These are phyloP conservation scores for Bilobella aurantiaca DNA, from an alignment of 1,140 invertebrate genomes.

Conservation along the genomic window DNA sequence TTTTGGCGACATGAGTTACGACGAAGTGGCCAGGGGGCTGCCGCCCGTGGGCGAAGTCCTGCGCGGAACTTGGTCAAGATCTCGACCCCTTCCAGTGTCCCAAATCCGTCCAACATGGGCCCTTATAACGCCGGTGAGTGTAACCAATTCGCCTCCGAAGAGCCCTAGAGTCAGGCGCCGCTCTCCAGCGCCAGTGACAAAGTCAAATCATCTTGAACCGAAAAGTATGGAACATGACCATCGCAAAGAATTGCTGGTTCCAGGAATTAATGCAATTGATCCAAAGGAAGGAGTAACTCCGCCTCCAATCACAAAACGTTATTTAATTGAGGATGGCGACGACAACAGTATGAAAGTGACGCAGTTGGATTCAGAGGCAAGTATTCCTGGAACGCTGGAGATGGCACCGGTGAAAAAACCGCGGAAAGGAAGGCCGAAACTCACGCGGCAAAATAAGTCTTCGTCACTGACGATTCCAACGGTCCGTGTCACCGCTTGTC, in stretches of 20 bases:
- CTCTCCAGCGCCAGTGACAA: too few species aligned
- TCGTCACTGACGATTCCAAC: not conserved
- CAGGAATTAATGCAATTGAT: not conserved
- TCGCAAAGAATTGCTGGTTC: not conserved
- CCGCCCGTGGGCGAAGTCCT: not conserved
- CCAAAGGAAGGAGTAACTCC: not conserved
- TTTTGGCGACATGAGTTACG: constrained; percentile 3
- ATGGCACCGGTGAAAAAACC: not conserved
- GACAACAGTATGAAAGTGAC: not conserved
- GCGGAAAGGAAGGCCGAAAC: not conserved
- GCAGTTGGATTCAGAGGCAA: not conserved
- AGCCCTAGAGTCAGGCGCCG: not conserved
- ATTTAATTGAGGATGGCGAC: not conserved
- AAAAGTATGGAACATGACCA: too few species aligned
- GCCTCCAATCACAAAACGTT: not conserved
- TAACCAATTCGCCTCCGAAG: not conserved
- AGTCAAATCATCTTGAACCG: too few species aligned
- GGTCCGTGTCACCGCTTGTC: not conserved
- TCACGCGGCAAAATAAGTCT: not conserved
- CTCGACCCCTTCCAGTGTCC: not conserved
- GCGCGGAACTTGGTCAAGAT: not conserved
- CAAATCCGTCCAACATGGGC: not conserved
- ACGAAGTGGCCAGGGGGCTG: not conserved
- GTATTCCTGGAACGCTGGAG: not conserved
- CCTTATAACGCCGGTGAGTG: not conserved